These are phyloP conservation scores for Rhynchophorus ferrugineus DNA, from an alignment of 1,140 invertebrate genomes.

Conservation along the genomic window DNA sequence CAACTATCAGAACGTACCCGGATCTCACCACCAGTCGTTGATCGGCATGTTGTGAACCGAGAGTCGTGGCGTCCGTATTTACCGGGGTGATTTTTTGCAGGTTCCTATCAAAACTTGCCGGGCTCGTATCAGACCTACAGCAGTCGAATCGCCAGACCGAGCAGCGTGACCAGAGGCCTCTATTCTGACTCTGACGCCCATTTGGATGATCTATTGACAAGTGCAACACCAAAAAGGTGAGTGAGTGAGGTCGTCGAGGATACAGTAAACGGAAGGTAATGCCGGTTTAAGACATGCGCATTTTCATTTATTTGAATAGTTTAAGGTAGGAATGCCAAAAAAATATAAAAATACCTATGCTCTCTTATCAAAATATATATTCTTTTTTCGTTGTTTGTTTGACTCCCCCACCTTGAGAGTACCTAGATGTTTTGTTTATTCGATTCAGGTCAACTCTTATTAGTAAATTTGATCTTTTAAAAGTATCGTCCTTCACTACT, in stretches of 20 bases:
- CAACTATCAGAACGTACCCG: slow-evolving; percentile 17
- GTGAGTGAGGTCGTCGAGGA: no score
- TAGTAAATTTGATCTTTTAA: no score
- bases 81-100: background rate
- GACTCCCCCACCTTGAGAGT: no score
- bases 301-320: background rate
- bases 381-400: no score
- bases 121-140: slow-evolving; percentile 32
- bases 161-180: slow-evolving; percentile 17
- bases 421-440: no score
- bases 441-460: no score
- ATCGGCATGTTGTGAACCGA: background rate
- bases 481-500: no score
- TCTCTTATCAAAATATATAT: no score
- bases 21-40: slow-evolving; percentile 13
- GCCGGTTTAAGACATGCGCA: background rate
- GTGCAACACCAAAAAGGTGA: slow-evolving; percentile 30
- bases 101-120: slow-evolving; percentile 17
- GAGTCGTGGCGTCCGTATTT: background rate
- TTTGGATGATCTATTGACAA: slow-evolving; percentile 28
- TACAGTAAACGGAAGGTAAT: slow-evolving; percentile 12
- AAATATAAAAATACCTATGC: no score
- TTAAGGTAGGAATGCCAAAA: no score
- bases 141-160: slow-evolving; percentile 30
- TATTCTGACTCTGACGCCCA: slow-evolving; percentile 33